A percentile compares a stretch with the other conserved stretches of the same genome.
These are phyloP conservation scores for Nemotelus pantherinus DNA, from an alignment of 2,888 invertebrate genomes.

Conservation along the genomic window DNA sequence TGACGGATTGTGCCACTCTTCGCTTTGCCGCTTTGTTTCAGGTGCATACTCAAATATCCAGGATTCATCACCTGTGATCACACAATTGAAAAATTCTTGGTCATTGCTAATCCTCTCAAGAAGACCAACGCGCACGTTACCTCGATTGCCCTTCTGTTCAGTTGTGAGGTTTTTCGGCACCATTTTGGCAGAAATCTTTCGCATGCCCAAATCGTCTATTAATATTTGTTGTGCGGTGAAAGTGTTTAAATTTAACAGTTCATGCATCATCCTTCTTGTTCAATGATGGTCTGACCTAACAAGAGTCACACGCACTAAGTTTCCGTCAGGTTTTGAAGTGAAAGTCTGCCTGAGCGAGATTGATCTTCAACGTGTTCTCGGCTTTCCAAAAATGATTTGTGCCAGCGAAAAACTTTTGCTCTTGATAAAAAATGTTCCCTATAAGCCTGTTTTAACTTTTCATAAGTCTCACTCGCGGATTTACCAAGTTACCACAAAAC, in stretches of 20 bases:
- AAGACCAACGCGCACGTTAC: slow-evolving; percentile 1
- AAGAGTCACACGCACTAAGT: slow-evolving; percentile 7
- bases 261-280: neutral
- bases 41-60: neutral
- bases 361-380: slow-evolving; percentile 17
- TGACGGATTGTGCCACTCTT: neutral
- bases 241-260: slow-evolving; percentile 4
- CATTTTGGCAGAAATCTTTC: slow-evolving; percentile 13
- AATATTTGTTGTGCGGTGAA: neutral
- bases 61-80: neutral
- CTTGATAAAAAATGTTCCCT: neutral
- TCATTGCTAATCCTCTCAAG: neutral
- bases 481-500: slow-evolving; percentile 6
- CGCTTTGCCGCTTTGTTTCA: neutral
- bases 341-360: neutral
- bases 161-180: slow-evolving; percentile 29
- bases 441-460: neutral
- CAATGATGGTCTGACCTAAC: neutral
- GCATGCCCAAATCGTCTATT: slow-evolving; percentile 5
- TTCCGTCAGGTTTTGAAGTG: neutral
- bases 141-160: slow-evolving; percentile 13
- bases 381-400: slow-evolving; percentile 2
- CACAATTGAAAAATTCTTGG: neutral
- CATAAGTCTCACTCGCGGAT: neutral
- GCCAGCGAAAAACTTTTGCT: neutral